A percentile compares a stretch with the other conserved stretches of the same genome.
Conservation (phyloP, 2,888 invertebrate genomes). For the Chalcis sispes region DNA sequence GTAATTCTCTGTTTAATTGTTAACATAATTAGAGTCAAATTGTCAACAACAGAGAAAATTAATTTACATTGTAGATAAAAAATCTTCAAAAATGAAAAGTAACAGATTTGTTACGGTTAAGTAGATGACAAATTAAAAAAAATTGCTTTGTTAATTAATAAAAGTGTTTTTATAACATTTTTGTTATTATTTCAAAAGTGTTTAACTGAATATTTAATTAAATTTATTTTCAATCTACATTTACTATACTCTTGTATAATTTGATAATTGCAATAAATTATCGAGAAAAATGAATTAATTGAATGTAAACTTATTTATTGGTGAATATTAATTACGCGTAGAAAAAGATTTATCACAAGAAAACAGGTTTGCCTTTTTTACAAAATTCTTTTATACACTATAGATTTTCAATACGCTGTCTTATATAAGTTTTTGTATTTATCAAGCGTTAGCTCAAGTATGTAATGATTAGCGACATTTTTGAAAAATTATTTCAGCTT, state of each 20-base stretch:
- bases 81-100: too few species aligned
- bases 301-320: neutral
- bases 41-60: too few species aligned
- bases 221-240: too few species aligned
- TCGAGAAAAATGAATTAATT: neutral
- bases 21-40: too few species aligned
- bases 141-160: too few species aligned
- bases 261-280: neutral
- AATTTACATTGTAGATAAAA: too few species aligned
- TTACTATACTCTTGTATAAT: neutral
- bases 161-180: too few species aligned
- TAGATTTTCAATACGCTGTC: constrained; percentile 3
- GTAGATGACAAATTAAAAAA: too few species aligned
- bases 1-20: too few species aligned
- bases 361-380: constrained; percentile 2
- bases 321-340: neutral
- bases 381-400: constrained; percentile 2
- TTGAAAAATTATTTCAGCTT: constrained; percentile 3
- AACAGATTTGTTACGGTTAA: too few species aligned
- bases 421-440: neutral
- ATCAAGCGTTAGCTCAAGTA: constrained; percentile 4
- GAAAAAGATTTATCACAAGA: constrained; percentile 1
- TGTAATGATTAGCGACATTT: neutral
- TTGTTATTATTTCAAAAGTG: too few species aligned
- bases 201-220: too few species aligned